These are phyloP conservation scores for Melozone crissalis DNA, from an alignment of 2,113 vertebrate genomes.

Conservation along the genomic window DNA sequence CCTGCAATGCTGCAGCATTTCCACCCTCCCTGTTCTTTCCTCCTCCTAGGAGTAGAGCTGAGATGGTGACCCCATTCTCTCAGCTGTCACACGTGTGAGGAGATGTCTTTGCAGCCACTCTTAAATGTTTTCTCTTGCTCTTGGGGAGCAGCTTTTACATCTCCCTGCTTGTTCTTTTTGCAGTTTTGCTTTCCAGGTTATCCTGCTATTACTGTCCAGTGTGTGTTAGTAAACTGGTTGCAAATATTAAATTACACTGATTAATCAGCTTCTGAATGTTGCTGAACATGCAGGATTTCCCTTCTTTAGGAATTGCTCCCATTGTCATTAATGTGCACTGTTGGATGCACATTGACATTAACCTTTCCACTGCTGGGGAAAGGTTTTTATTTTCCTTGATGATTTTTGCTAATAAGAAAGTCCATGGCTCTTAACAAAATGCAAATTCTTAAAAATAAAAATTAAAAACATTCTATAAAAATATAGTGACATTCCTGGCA, in stretches of 20 bases:
- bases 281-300: not conserved
- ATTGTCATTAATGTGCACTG: not conserved
- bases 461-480: not conserved
- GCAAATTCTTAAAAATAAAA: not conserved
- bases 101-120: not conserved
- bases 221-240: not conserved
- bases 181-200: not conserved
- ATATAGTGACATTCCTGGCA: not conserved
- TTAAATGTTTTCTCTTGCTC: not conserved
- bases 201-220: not conserved
- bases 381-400: not conserved
- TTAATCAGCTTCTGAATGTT: not conserved
- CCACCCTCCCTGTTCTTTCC: not conserved
- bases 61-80: conserved; percentile 5
- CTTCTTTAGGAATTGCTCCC: not conserved
- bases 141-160: not conserved
- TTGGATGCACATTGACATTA: not conserved
- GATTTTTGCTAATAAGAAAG: not conserved
- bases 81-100: not conserved
- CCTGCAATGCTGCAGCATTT: not conserved
- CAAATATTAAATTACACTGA: not conserved
- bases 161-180: not conserved
- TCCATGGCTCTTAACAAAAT: not conserved
- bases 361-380: not conserved
- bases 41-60: not conserved